phyloP scores from a whole-genome alignment of 2,888 invertebrate genomes.

The Caenorhabditis plicata region DNA sequence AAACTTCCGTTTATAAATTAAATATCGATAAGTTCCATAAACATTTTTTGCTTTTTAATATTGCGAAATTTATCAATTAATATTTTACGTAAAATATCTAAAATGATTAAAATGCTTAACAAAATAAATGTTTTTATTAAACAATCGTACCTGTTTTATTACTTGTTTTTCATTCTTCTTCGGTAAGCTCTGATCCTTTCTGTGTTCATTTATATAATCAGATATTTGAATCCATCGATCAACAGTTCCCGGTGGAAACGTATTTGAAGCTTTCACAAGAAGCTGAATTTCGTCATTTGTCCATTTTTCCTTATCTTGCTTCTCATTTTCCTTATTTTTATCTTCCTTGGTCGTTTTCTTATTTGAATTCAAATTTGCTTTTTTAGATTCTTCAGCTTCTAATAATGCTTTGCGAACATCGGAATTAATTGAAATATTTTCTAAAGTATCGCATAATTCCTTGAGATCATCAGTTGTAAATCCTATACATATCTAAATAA shows the following conservation, averaged over 20 bases:
- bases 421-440: conserved; percentile 26
- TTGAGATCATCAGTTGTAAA: conserved; percentile 49
- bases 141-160: conserved; percentile 79
- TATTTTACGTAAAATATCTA: not conserved
- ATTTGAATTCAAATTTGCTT: conserved; percentile 16
- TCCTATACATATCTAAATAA: conserved; percentile 45
- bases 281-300: conserved; percentile 81
- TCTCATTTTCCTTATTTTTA: conserved; percentile 45
- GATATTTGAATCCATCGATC: conserved; percentile 73
- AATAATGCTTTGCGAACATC: conserved; percentile 34
- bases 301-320: conserved; percentile 72
- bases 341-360: conserved; percentile 20
- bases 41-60: no score
- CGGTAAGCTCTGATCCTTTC: conserved; percentile 66
- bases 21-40: no score
- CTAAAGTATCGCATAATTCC: conserved; percentile 48
- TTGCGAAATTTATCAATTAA: no score
- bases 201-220: conserved; percentile 85
- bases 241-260: conserved; percentile 90
- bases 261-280: conserved; percentile 88
- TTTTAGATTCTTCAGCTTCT: conserved; percentile 31
- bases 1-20: no score
- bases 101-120: not conserved
- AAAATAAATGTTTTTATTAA: not conserved
- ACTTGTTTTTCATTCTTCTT: conserved; percentile 86